phyloP scores from a whole-genome alignment of 2,113 vertebrate species.

The Halichoerus grypus region DNA sequence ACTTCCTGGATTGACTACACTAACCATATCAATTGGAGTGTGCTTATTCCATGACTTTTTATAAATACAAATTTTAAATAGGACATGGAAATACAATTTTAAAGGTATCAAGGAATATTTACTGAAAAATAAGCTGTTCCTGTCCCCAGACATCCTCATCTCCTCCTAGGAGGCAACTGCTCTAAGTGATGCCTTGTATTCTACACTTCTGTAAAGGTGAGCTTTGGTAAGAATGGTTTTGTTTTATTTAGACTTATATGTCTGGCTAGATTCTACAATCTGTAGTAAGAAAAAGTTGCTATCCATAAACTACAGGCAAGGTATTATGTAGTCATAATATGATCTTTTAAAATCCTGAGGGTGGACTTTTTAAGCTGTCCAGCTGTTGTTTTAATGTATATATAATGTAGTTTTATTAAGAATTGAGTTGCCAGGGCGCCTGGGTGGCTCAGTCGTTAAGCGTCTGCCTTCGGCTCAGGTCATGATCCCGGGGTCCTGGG shows the following conservation, averaged over 20 bases:
- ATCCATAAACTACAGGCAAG: not conserved
- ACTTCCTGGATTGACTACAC: not conserved
- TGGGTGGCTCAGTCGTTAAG: too few species aligned
- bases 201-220: not conserved
- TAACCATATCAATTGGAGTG: not conserved
- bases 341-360: not conserved
- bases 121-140: not conserved
- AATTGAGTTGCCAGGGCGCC: not conserved
- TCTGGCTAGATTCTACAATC: not conserved
- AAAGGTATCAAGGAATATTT: not conserved
- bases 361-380: not conserved
- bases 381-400: slow-evolving; percentile 1
- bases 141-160: not conserved
- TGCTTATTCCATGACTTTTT: not conserved
- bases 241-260: not conserved
- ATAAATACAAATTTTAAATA: not conserved
- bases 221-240: not conserved
- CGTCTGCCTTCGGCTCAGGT: too few species aligned
- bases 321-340: not conserved
- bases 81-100: not conserved
- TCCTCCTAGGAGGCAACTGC: not conserved
- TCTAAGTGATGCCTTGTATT: not conserved
- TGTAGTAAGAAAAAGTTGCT: not conserved
- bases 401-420: not conserved
- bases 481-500: too few species aligned